phyloP scores from a whole-genome alignment of 2,797 vertebrate species.

The Gambusia yucatana region DNA sequence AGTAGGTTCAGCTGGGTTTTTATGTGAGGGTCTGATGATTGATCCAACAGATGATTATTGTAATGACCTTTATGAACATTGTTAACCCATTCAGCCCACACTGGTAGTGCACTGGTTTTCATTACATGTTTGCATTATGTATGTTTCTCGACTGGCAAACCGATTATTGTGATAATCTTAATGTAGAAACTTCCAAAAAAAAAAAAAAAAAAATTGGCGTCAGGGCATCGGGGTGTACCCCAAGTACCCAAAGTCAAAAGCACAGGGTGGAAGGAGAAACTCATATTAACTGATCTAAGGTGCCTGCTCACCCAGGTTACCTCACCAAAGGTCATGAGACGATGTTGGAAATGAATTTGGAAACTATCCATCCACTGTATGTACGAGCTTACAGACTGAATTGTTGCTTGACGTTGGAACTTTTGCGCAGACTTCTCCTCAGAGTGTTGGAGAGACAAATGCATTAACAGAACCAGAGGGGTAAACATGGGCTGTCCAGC shows the following conservation, averaged over 20 bases:
- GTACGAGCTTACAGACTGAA: background rate
- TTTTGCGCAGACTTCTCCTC: background rate
- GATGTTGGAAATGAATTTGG: background rate
- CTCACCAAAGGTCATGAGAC: background rate
- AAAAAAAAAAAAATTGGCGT: no score
- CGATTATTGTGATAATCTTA: background rate
- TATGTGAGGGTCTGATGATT: background rate
- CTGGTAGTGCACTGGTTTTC: background rate
- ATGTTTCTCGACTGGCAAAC: background rate
- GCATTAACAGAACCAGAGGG: background rate
- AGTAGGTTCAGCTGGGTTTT: conserved; percentile 3
- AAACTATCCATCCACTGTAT: background rate
- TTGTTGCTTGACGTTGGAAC: background rate
- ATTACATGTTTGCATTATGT: background rate
- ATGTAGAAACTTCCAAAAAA: background rate
- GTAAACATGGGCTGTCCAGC: background rate
- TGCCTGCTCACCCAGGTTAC: background rate
- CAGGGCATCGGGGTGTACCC: no score
- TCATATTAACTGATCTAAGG: background rate
- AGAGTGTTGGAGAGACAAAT: background rate
- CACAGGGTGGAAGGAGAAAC: background rate
- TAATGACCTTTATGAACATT: background rate
- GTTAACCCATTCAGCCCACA: background rate
- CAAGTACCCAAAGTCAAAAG: background rate
- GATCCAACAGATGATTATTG: background rate